Evolutionary conservation across 2,888 invertebrate genomes (phyloP), one percentile per base, ranked within the genome.

Genomic region (Synergus japonicus): DNA sequence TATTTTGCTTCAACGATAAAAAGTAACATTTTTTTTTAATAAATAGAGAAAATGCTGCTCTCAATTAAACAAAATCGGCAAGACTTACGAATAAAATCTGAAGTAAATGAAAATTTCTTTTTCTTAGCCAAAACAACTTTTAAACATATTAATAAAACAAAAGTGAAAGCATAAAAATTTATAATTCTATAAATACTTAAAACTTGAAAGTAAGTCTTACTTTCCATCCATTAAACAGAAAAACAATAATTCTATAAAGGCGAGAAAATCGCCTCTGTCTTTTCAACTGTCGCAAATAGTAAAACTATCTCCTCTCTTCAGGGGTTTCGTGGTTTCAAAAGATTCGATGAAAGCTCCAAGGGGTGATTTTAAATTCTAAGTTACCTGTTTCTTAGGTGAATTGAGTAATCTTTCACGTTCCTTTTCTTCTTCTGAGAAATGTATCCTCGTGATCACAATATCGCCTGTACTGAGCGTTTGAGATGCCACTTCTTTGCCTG

Each of bases 381-480:
- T 54, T 60, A 64, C 79, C 87, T 85, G 90, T 82, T 91, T 93
- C 88, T 93, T 94, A 81, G 94, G 93, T 81, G 94, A 93, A 86
- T 93, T 93, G 76, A 93, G 91, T 85, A 94, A 88, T 89, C 93
- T 93, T 85, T 94, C 94, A 85, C 93, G 92, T 86, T 94, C 94
- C 79, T 94, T 93, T 83, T 94, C 94, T 83, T 94, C 94, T 85
- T 94, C 94, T 65, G 93, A 93, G 86, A 94, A 93, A 89, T 93
- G 95, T 88, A 97, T 97, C 92, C 96, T 96, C 66, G 97, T 97
- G 88, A 98, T 97, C 78, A 97, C 97, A 89, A 98, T 97, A 91
- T 98, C 98, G 76, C 98, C 98, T 22, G 98, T 98, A 91, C 97
- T 97, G 69, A 97, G 93, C 2, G 98, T 98, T 92, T 98, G 98